phyloP scores from a whole-genome alignment of 2,888 invertebrate genomes.

The Biston stratarius region DNA sequence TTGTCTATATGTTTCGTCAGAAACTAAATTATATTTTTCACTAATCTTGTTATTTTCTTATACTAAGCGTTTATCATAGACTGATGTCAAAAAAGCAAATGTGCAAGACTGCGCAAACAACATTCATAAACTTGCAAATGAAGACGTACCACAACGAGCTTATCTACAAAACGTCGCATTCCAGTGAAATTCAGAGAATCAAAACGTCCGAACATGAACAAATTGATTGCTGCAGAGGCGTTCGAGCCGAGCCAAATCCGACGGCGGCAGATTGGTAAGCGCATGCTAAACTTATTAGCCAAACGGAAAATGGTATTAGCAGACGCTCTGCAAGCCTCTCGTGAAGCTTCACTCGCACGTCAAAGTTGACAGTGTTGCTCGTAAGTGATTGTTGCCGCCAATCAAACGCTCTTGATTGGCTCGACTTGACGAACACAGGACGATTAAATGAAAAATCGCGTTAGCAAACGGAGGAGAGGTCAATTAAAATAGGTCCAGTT shows the following conservation, averaged over 20 bases:
- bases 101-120: constrained; percentile 63
- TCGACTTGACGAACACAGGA: constrained; percentile 56
- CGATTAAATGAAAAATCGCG: constrained; percentile 65
- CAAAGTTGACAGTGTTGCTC: constrained; percentile 76
- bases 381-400: constrained; percentile 83
- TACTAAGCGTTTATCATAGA: no score
- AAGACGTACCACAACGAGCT: constrained; percentile 73
- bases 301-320: constrained; percentile 85
- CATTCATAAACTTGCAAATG: constrained; percentile 77
- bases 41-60: no score
- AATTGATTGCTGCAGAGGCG: constrained; percentile 82
- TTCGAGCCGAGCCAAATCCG: constrained; percentile 70
- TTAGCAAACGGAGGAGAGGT: constrained; percentile 58
- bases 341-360: constrained; percentile 78
- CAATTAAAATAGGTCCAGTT: constrained; percentile 57
- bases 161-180: constrained; percentile 64
- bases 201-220: constrained; percentile 81
- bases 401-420: constrained; percentile 78
- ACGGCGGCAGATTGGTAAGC: constrained; percentile 81
- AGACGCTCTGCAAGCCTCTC: constrained; percentile 70
- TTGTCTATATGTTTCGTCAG: no score
- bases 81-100: constrained; percentile 51
- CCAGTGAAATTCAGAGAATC: constrained; percentile 76
- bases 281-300: constrained; percentile 85
- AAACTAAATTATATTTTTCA: no score